Evolutionary conservation across 2,113 vertebrate genomes (phyloP).

Genomic region (Vidua macroura): DNA sequence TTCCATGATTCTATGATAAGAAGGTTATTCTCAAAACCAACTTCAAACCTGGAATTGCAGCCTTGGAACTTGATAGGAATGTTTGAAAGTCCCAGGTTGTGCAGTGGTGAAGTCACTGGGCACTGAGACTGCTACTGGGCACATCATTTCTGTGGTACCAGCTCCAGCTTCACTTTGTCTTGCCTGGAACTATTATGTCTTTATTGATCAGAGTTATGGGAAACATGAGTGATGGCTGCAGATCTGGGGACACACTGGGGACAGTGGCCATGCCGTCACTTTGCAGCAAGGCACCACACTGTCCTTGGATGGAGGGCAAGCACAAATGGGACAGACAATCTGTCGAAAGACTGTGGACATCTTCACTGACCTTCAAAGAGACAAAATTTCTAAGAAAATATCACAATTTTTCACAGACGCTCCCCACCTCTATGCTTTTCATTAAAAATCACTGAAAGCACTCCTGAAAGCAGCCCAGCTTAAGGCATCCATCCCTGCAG

Average conservation of each 20-base stretch:
- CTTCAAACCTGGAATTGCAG: neutral
- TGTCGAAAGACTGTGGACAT: neutral
- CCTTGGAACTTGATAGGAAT: neutral
- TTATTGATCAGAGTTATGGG: neutral
- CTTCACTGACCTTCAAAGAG: neutral
- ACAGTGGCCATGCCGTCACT: neutral
- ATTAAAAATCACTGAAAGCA: neutral
- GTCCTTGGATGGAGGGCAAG: neutral
- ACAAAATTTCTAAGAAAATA: neutral
- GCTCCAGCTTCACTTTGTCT: neutral
- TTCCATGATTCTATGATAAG: neutral
- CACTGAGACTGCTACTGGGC: fast-evolving
- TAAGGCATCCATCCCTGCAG: neutral
- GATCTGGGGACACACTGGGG: neutral
- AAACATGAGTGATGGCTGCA: neutral
- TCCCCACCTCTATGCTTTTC: neutral
- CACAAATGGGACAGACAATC: fast-evolving
- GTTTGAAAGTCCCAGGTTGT: neutral
- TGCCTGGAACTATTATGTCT: neutral
- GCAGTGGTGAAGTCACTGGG: neutral
- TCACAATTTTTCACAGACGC: neutral
- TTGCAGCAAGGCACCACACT: neutral
- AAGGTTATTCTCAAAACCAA: neutral
- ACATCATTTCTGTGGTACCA: neutral
- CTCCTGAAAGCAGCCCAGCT: neutral